Percentiles rank a stretch among this genome's conserved stretches.
Conservation (phyloP, 2,113 vertebrate genomes). For the Pterocles burchelli region DNA sequence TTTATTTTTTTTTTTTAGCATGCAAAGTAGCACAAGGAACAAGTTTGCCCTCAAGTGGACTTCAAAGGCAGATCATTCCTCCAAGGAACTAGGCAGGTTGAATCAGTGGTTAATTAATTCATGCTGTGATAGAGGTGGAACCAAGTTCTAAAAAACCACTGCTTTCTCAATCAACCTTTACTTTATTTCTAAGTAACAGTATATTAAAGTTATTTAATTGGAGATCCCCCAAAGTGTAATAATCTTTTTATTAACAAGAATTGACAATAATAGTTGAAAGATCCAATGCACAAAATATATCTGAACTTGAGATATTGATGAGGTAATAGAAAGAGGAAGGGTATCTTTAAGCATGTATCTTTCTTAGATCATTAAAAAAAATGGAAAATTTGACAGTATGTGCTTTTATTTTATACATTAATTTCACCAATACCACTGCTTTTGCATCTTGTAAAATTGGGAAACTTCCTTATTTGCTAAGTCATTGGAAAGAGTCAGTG, state of each 20-base stretch:
- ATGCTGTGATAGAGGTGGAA: neutral
- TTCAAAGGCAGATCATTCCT: slow-evolving; percentile 67
- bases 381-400: neutral
- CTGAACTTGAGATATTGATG: neutral
- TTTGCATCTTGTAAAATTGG: neutral
- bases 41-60: slow-evolving; percentile 80
- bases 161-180: neutral
- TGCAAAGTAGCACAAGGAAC: slow-evolving; percentile 65
- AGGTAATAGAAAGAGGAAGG: neutral
- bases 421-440: neutral
- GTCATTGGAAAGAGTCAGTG: neutral
- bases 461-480: neutral
- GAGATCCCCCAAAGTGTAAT: neutral
- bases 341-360: neutral
- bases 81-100: neutral
- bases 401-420: neutral
- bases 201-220: neutral
- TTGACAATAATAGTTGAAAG: neutral
- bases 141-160: neutral
- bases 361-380: neutral
- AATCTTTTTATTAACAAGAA: neutral
- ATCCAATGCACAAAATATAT: neutral
- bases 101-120: neutral
- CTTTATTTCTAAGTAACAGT: neutral
- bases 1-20: neutral